These are phyloP conservation scores for Magallana nippona DNA, from an alignment of 2,888 invertebrate genomes.

Conservation along the genomic window DNA sequence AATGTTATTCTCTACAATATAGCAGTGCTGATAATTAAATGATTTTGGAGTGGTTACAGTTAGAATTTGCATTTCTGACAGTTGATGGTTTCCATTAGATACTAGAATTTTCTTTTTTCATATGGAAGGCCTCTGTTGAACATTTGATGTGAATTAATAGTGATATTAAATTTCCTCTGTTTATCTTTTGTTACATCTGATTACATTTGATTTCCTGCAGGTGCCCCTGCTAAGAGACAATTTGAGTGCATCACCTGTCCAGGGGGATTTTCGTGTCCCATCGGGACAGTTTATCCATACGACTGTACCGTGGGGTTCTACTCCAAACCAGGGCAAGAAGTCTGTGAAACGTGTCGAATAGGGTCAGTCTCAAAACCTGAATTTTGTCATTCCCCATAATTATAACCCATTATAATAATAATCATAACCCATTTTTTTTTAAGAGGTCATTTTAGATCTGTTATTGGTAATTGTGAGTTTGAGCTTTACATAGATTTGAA, in stretches of 20 bases:
- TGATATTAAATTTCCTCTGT: background rate
- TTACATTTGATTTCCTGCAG: constrained; percentile 50
- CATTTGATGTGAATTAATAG: background rate
- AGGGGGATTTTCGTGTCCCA: constrained; percentile 71
- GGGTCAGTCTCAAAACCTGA: constrained; percentile 65
- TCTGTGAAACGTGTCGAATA: constrained; percentile 69
- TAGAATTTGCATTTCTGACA: too few relatives aligned
- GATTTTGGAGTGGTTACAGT: too few relatives aligned
- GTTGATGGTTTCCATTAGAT: too few relatives aligned
- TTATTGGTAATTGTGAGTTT: too few relatives aligned
- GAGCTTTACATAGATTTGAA: too few relatives aligned
- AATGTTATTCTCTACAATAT: too few relatives aligned
- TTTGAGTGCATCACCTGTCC: constrained; percentile 75
- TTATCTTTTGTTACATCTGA: background rate
- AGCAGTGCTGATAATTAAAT: too few relatives aligned
- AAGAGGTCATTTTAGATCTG: too few relatives aligned
- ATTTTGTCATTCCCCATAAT: background rate
- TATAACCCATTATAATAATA: too few relatives aligned
- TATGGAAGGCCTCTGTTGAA: too few relatives aligned
- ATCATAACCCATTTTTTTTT: background rate
- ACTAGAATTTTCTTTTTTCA: too few relatives aligned
- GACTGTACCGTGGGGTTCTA: constrained; percentile 72
- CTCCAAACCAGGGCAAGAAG: constrained; percentile 67
- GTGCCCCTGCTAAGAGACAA: constrained; percentile 73
- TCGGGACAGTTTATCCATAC: constrained; percentile 67